A percentile compares a stretch with the other conserved stretches of the same genome.
These are phyloP conservation scores for Labrus mixtus DNA, from an alignment of 2,113 vertebrate species.

Conservation along the genomic window DNA sequence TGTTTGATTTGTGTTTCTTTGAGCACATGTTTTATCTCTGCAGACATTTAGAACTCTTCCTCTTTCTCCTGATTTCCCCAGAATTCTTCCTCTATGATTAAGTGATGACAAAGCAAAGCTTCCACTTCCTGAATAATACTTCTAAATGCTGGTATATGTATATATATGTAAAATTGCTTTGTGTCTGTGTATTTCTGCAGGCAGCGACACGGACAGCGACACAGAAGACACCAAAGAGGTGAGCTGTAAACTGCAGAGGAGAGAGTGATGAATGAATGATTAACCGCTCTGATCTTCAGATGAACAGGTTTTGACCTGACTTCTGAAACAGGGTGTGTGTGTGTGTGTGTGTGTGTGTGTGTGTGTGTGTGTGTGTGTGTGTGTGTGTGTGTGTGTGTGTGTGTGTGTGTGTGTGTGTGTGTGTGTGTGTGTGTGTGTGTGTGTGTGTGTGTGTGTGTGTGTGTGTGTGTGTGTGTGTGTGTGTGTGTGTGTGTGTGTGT, in stretches of 20 bases:
- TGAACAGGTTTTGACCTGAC: slow-evolving; percentile 67
- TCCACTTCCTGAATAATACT: not conserved
- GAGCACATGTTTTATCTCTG: not conserved
- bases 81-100: not conserved
- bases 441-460: no score
- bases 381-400: slow-evolving; percentile 2
- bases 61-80: no score
- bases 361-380: slow-evolving; percentile 9
- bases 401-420: not conserved
- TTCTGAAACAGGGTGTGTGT: slow-evolving; percentile 28
- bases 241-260: not conserved
- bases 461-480: no score
- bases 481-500: not conserved
- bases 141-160: no score
- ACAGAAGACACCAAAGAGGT: slow-evolving; percentile 90
- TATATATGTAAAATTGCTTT: slow-evolving; percentile 23
- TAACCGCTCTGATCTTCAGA: slow-evolving; percentile 35
- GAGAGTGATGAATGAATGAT: slow-evolving; percentile 40
- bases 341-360: slow-evolving; percentile 20
- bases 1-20: no score
- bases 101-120: not conserved
- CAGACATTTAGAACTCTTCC: not conserved
- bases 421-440: no score
- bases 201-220: slow-evolving; percentile 96
- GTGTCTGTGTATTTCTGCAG: slow-evolving; percentile 81